Base-by-base conservation (phyloP, 2,797 vertebrate species). In the Danio tinwini region DNA sequence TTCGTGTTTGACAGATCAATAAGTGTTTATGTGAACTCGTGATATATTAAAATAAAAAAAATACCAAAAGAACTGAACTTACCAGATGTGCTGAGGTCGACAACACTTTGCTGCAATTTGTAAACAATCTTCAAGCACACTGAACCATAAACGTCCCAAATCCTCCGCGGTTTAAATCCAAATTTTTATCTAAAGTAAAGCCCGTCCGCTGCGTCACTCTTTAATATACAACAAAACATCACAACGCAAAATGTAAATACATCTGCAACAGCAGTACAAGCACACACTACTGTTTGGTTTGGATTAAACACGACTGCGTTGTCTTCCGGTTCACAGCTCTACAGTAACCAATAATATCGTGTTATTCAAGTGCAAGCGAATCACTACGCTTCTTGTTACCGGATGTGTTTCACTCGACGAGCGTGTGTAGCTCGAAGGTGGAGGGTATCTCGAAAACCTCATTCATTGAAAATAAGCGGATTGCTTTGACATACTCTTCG, bases 311-410 rank as follows among this genome's bases (percentile, higher is more conserved):
- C 2, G n/a, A 37, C 74, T 7, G 4, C 21, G 17, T 91, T 81
- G 13, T 86, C 87, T 56, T 94, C 93, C 92, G 88, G 92, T 55
- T 42, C 82, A 87, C 0, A 14, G 4, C 84, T 87, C 64, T 2
- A 2, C 0, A 5, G 0, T 9, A 74, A 11, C 92, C 92, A 92
- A 92, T 92, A 85, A 85, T 0, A 0, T 29, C 17, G 1, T 61
- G 11, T 39, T 2, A 5, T 4, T 7, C 0, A 9, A 42, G 7
- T 5, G 4, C 55, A 12, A 52, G 81, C 92, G 90, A 93, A 93
- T 93, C 82, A 89, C 3, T 81, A 0, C 5, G 5, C 10, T 75
- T 6, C 0, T 3, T 16, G 0, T 1, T 0, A n/a, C 0, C 86
- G 93, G 92, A 93, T 92, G 87, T 80, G 83, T 16, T 86, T 52